Evolutionary conservation across 37 sponge, comb jelly and placozoan genomes (phyloP).

Genomic region (Cliona cf. orientalis): DNA sequence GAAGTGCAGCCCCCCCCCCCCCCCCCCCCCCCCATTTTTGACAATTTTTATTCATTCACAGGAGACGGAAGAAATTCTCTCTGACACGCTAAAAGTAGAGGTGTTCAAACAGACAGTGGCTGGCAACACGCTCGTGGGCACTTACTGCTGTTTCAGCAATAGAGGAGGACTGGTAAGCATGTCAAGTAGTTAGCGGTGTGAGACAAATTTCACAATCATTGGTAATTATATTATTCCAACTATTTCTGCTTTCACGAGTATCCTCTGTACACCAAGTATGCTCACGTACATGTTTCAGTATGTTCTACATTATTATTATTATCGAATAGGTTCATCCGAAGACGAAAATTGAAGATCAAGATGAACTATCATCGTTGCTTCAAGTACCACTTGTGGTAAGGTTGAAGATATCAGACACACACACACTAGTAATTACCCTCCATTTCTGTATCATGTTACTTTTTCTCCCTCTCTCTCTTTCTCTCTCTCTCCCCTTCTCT

Average conservation of each 20-base stretch:
- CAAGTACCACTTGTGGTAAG: conserved; percentile 97
- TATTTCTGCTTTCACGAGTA: no score
- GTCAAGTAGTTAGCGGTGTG: no score
- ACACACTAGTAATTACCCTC: background rate
- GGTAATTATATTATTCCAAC: no score
- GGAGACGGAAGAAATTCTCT: conserved; percentile 98
- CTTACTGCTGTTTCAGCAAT: conserved; percentile 93
- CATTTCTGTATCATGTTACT: no score
- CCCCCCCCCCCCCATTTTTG: no score
- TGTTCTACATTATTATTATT: background rate
- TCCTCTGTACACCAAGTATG: no score
- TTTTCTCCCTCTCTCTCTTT: conserved; percentile 8
- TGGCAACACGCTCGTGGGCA: conserved; percentile 93
- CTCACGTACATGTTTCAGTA: background rate
- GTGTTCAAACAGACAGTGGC: conserved; percentile 99
- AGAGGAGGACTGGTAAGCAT: conserved; percentile 93
- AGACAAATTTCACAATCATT: no score
- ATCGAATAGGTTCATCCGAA: conserved; percentile 84
- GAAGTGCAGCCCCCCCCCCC: no score
- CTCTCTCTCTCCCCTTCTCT: conserved; percentile 1
- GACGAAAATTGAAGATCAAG: conserved; percentile 92
- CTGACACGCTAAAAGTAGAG: conserved; percentile 92
- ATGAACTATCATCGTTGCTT: conserved; percentile 99
- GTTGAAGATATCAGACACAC: background rate
- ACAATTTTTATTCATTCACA: conserved; percentile 1